Conservation (phyloP, 2,797 vertebrate species). For the Buphagus erythrorhynchus region DNA sequence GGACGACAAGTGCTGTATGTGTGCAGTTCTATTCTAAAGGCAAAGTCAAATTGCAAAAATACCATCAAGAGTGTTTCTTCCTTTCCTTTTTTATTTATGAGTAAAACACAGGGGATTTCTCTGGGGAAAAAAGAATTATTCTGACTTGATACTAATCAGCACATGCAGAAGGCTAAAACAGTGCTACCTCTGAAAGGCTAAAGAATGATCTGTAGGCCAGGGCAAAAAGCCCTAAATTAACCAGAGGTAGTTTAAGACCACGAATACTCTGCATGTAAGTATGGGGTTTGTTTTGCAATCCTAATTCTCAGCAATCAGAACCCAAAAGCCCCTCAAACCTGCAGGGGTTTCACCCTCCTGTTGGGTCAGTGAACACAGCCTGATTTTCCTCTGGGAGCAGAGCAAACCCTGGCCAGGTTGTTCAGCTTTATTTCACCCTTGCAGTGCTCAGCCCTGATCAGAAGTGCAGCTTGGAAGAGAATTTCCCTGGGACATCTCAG, state of each 20-base stretch:
- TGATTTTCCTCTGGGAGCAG: neutral
- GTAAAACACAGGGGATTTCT: constrained; percentile 37
- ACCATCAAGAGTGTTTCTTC: constrained; percentile 11
- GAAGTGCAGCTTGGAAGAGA: neutral
- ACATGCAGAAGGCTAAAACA: neutral
- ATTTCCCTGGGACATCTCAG: neutral
- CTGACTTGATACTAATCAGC: constrained; percentile 17
- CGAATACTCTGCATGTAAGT: neutral
- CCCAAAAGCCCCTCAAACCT: neutral
- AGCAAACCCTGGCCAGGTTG: neutral
- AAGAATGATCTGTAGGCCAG: neutral
- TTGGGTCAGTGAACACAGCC: neutral
- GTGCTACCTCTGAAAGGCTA: neutral
- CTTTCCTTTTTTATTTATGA: constrained; percentile 54
- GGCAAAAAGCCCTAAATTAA: neutral
- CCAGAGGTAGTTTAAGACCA: neutral
- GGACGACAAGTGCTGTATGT: constrained; percentile 52
- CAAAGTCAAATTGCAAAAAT: constrained; percentile 36
- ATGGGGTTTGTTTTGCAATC: neutral
- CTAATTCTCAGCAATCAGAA: neutral
- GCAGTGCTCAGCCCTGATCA: neutral
- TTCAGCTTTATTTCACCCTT: neutral
- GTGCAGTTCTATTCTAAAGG: constrained; percentile 39
- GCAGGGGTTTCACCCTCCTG: neutral
- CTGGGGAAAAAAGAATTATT: constrained; percentile 25